Percentiles rank a stretch among this genome's conserved stretches.
Evolutionary conservation across 53 echinoderm and acorn worm genomes (phyloP).

Genomic region (Holothuria leucospilota): DNA sequence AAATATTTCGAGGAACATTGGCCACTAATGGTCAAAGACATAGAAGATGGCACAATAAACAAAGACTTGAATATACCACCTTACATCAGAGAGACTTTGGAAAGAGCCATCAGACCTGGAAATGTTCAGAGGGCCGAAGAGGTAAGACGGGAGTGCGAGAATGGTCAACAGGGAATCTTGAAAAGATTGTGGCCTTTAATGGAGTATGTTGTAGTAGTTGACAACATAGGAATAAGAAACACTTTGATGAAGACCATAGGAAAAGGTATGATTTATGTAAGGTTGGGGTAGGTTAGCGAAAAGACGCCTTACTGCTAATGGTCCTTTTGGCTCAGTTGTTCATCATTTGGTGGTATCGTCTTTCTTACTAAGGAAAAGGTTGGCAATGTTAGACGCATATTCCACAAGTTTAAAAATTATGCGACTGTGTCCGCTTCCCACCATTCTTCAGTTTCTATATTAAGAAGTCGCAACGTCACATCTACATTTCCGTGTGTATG

Average conservation of each 20-base stretch:
- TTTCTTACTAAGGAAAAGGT: no score
- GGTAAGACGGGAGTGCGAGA: slow-evolving; percentile 66
- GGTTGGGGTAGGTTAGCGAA: no score
- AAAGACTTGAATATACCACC: slow-evolving; percentile 28
- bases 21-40: slow-evolving; percentile 64
- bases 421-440: no score
- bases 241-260: slow-evolving; percentile 34
- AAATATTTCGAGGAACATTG: slow-evolving; percentile 64
- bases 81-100: slow-evolving; percentile 30
- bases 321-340: no score
- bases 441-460: no score
- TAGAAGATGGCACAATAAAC: slow-evolving; percentile 55
- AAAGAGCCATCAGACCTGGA: slow-evolving; percentile 17
- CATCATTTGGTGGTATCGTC: no score
- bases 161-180: slow-evolving; percentile 70
- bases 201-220: slow-evolving; percentile 32
- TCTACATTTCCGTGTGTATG: no score
- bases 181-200: slow-evolving; percentile 77
- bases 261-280: slow-evolving; percentile 29
- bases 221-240: slow-evolving; percentile 46
- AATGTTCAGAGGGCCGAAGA: slow-evolving; percentile 55
- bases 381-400: no score
- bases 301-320: no score
- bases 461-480: no score
- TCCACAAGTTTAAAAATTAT: no score